phyloP scores from a whole-genome alignment of 2,797 vertebrate genomes.

The Podargus strigoides region DNA sequence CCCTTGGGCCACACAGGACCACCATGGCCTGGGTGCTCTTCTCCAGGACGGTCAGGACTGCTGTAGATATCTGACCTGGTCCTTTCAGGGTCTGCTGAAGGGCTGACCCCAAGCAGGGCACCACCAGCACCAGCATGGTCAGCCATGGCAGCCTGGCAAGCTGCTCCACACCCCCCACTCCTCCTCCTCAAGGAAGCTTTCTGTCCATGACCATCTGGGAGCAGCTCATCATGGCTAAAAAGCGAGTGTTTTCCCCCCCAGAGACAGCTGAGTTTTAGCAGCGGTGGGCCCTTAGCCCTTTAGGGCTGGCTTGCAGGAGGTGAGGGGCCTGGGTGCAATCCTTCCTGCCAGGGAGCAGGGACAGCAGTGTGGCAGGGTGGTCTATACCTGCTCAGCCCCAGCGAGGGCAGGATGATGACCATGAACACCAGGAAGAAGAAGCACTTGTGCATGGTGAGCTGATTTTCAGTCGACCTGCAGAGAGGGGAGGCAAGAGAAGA shows the following conservation, averaged over 20 bases:
- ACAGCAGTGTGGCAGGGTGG: neutral
- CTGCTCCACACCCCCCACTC: neutral
- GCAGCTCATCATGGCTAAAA: neutral
- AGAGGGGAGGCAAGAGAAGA: neutral
- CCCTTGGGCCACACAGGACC: neutral
- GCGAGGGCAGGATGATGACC: slow-evolving; percentile 94
- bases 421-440: slow-evolving; percentile 95
- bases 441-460: slow-evolving; percentile 94
- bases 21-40: fast-evolving
- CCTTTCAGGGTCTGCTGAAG: neutral
- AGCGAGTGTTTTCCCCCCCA: neutral
- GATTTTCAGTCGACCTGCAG: slow-evolving; percentile 88
- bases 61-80: neutral
- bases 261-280: fast-evolving
- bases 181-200: neutral
- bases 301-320: neutral
- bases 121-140: neutral
- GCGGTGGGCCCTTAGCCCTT: neutral
- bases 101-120: neutral
- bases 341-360: neutral
- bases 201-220: neutral
- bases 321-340: fast-evolving
- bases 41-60: neutral
- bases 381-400: slow-evolving; percentile 89
- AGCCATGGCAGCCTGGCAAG: neutral